Evolutionary conservation across 2,113 vertebrate genomes (phyloP).

Genomic region (Tyrannus savana): DNA sequence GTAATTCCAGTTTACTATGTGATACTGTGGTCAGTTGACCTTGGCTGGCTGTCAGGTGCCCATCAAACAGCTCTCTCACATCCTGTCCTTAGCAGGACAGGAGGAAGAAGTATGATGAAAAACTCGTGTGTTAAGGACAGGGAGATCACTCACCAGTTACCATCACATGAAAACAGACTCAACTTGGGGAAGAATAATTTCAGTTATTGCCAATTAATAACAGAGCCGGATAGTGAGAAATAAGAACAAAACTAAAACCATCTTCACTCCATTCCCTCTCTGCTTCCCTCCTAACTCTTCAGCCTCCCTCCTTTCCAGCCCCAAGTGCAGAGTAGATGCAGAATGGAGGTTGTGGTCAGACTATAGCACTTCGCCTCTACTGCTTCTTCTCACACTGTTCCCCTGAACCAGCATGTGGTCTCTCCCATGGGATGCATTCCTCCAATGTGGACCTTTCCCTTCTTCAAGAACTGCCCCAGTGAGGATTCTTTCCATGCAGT

Average conservation of each 20-base stretch:
- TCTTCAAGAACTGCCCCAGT: neutral
- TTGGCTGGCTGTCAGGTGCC: neutral
- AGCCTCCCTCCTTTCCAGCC: neutral
- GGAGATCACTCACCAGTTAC: neutral
- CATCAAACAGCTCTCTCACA: neutral
- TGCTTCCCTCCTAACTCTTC: neutral
- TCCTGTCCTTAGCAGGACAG: neutral
- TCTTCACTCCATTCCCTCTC: neutral
- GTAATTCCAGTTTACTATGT: neutral
- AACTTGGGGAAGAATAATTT: neutral
- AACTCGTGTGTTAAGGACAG: neutral
- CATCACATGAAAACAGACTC: neutral
- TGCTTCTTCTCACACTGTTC: neutral
- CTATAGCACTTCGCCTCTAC: neutral
- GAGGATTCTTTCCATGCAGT: neutral
- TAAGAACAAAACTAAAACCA: neutral
- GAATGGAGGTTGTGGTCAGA: neutral
- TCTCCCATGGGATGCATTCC: neutral
- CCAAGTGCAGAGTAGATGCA: neutral
- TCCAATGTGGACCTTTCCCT: neutral
- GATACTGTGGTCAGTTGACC: neutral
- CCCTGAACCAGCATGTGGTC: accelerated
- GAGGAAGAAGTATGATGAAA: neutral
- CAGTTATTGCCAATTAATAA: neutral
- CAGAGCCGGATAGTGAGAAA: neutral